These are phyloP conservation scores for Pelochelys cantorii DNA, from an alignment of 2,797 vertebrate species.

Conservation along the genomic window DNA sequence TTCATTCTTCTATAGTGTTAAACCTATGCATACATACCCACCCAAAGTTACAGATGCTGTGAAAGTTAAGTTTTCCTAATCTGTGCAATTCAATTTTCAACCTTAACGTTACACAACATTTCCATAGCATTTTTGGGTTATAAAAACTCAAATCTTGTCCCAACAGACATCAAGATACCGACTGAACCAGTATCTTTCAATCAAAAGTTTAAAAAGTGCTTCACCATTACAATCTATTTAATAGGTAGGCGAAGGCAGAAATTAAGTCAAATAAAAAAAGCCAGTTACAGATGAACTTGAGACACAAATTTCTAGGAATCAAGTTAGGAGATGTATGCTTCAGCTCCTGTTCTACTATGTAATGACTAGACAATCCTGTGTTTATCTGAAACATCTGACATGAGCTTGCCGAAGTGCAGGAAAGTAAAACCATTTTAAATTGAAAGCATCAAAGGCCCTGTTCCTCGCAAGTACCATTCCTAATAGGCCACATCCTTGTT, in stretches of 20 bases:
- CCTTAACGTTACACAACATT: background rate
- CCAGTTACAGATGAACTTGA: background rate
- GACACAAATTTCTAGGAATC: background rate
- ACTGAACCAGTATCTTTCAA: background rate
- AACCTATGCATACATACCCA: background rate
- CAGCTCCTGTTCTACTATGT: background rate
- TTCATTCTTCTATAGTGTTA: background rate
- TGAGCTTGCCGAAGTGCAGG: background rate
- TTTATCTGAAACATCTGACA: background rate
- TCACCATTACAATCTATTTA: background rate
- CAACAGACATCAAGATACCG: background rate
- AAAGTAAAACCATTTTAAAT: background rate
- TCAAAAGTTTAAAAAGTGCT: background rate
- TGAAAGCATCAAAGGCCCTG: background rate
- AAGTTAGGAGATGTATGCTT: background rate
- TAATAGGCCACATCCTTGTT: background rate
- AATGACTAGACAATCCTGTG: background rate
- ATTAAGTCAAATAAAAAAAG: background rate
- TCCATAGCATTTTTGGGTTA: background rate
- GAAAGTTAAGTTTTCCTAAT: background rate
- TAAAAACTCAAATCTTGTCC: background rate
- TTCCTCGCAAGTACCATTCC: accelerated
- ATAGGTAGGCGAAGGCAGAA: background rate
- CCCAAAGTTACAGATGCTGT: background rate
- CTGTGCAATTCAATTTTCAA: background rate